Evolutionary conservation across 2,888 invertebrate species (phyloP), one percentile per base, ranked within the genome.

Genomic region (Calameuta pallipes): DNA sequence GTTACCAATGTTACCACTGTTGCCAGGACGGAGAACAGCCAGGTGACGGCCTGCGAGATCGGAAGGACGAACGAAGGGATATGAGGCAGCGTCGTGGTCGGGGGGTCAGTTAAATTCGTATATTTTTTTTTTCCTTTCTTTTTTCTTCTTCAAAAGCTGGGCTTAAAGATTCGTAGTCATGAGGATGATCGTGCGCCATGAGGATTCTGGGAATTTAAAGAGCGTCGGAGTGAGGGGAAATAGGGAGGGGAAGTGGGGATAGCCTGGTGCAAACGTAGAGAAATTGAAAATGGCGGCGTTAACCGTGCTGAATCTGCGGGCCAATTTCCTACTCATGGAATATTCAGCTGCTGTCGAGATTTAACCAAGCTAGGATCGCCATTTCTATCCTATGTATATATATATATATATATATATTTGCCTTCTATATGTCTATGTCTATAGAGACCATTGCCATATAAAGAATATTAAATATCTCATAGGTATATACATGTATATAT

Each of bases 1-100:
- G 83, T 85, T 81, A 80, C 76, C 82, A 81, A 9, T 56, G 41
- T 56, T 56, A 56, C 41, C 41, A 56, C 41, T 23, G 41, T 56
- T 56, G 23, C 41, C 23, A 15, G 41, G 23, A 56, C 41, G 41
- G 9, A 56, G 41, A 56, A 23, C 41, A 56, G 41, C 41, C 41
- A 56, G 41, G 41, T 56, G 41, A 56, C 41, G 41, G 41, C 1
- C 41, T 56, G 23, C 23, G 23, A 6, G 41, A 23, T 56, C 15
- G 15, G 41, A 23, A 56, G 41, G 41, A 56, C 23, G 41, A 56
- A 56, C 23, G 23, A 33, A 33, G 4, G 41, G 6, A 56, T 23
- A 56, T 15, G 4, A 6, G 41, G 41, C 41, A 41, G 6, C 15
- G 15, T 0, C 41, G 41, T 12, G 36, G 0, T 12, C 36, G 36